Base-by-base conservation (phyloP, 2,113 vertebrate genomes). In the Aphyosemion australe region DNA sequence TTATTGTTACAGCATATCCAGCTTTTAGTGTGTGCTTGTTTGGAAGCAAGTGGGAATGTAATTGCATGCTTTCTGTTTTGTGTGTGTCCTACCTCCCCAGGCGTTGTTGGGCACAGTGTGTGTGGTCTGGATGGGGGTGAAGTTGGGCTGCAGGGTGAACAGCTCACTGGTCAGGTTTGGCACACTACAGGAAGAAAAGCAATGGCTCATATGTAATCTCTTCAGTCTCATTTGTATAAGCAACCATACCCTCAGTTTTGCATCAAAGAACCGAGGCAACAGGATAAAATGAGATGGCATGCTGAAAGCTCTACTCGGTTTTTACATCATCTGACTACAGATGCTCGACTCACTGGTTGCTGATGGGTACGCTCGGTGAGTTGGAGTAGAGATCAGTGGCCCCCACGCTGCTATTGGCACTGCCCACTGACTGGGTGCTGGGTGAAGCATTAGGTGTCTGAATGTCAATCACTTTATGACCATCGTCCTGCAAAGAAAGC, bases 101-200 rank as follows among this genome's bases (percentile, higher is more conserved):
- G 93, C 93, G 71, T 88, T 95, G 39, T 94, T 92, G 74, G 94
- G 92, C 84, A 95, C 94, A 89, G 94, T 94, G 88, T 94, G 94
- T 85, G 92, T 96, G 83, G 94, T 96, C 84, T 95, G 95, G 84
- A 95, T 92, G 61, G 93, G 92, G 82, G 93, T 93, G 88, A 95
- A 96, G 12, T 84, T 92, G 59, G 94, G 94, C 84, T 96, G 95
- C 76, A 96, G 90, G 87, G 95, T 95, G 80, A 96, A 96, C 82
- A 96, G 93, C 89, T 97, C 95, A 82, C 90, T 94, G 85, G 89
- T 93, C 82, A 96, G 93, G 80, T 94, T 96, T 90, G 95, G 95
- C 93, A 96, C 94, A 87, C 95, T 96, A 87, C 19, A 74, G 61
- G 56, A 69, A 59, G 14, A 37, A 74, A 48, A 54, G 56, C 8